phyloP scores from a whole-genome alignment of 2,888 invertebrate genomes.

The Epirrhoe tristata region DNA sequence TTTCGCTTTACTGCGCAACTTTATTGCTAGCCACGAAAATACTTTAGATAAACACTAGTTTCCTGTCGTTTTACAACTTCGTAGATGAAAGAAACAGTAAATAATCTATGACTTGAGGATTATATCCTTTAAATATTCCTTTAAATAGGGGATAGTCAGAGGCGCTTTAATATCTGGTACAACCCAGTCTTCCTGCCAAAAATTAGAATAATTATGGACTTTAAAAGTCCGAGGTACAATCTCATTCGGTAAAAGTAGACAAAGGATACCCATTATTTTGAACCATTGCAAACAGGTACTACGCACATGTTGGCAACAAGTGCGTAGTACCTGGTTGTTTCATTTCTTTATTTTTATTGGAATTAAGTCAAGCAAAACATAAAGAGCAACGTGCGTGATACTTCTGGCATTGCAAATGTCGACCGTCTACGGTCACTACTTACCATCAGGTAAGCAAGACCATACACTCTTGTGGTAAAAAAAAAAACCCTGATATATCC shows the following conservation, averaged over 20 bases:
- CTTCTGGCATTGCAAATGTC: not conserved
- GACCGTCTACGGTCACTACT: too few relatives aligned
- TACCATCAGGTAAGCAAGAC: too few relatives aligned
- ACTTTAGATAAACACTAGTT: not conserved
- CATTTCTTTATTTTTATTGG: not conserved
- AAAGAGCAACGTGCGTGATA: too few relatives aligned
- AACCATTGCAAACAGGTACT: not conserved
- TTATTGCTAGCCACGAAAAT: constrained; percentile 3
- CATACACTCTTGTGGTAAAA: too few relatives aligned
- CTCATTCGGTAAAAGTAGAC: not conserved
- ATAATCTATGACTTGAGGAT: too few relatives aligned
- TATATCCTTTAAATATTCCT: too few relatives aligned
- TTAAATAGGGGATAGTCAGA: not conserved
- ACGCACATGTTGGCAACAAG: not conserved
- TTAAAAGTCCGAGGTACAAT: not conserved
- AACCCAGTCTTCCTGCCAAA: too few relatives aligned
- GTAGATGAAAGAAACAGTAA: not conserved
- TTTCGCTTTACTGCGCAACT: constrained; percentile 1
- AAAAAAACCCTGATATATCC: too few relatives aligned
- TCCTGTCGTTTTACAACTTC: not conserved
- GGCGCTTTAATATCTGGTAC: too few relatives aligned
- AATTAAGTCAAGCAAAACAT: not conserved
- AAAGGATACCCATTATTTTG: not conserved
- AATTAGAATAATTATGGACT: too few relatives aligned
- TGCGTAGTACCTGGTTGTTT: not conserved